Conservation (phyloP, 2,113 vertebrate species). For the Chascanopsetta lugubris region DNA sequence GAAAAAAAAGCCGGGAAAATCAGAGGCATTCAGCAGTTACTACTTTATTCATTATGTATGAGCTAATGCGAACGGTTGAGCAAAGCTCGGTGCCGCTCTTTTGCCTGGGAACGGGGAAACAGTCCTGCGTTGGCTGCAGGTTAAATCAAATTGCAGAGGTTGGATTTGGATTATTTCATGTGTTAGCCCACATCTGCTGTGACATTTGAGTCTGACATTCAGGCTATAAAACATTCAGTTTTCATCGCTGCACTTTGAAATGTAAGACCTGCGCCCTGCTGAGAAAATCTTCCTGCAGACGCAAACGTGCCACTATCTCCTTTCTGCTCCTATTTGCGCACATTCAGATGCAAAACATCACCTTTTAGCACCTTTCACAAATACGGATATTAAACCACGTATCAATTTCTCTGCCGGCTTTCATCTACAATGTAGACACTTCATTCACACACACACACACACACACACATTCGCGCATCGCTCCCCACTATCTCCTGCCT, state of each 20-base stretch:
- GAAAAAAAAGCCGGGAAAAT: conserved; percentile 13
- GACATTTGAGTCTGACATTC: conserved; percentile 66
- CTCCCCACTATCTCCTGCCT: neutral
- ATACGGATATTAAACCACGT: conserved; percentile 71
- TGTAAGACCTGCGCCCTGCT: conserved; percentile 37
- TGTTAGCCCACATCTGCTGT: conserved; percentile 18
- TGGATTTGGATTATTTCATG: conserved; percentile 36
- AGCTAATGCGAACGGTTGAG: conserved; percentile 1
- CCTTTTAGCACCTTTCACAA: conserved; percentile 45
- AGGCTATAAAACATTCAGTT: conserved; percentile 23
- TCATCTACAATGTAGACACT: too few relatives aligned
- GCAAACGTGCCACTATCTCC: neutral
- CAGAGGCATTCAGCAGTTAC: conserved; percentile 45
- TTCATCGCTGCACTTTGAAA: conserved; percentile 52
- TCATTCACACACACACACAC: too few relatives aligned
- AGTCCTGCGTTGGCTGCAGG: conserved; percentile 12
- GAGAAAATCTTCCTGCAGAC: conserved; percentile 42
- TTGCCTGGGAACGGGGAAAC: conserved; percentile 23
- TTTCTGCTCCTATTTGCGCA: neutral
- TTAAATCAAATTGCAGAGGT: conserved; percentile 26
- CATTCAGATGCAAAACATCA: conserved; percentile 51
- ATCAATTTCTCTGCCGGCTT: conserved; percentile 50
- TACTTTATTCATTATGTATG: conserved; percentile 49
- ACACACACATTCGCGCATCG: conserved; percentile 46
- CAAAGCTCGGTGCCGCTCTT: too few relatives aligned